Evolutionary conservation across 2,888 invertebrate species (phyloP).

Genomic region (Myathropa florea): DNA sequence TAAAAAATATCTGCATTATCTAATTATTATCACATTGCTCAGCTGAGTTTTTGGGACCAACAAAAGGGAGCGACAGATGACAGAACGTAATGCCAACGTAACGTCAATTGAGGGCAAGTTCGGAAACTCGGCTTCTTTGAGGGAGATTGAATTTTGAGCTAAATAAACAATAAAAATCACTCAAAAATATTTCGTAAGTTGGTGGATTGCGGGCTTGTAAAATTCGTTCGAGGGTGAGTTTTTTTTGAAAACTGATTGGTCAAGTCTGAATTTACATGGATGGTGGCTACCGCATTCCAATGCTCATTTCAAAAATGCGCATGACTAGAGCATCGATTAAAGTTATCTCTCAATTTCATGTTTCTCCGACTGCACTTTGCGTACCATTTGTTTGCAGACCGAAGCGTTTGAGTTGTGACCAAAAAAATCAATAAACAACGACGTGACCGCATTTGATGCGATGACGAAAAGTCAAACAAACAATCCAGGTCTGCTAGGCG

Average conservation of each 20-base stretch:
- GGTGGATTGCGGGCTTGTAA: not conserved
- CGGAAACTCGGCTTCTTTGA: not conserved
- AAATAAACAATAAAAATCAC: not conserved
- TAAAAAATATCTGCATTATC: constrained; percentile 4
- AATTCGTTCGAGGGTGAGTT: not conserved
- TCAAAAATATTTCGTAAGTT: not conserved
- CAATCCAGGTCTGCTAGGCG: not conserved
- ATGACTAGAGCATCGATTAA: constrained; percentile 16
- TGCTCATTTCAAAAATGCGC: constrained; percentile 27
- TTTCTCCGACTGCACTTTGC: constrained; percentile 14
- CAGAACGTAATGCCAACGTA: not conserved
- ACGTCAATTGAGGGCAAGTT: not conserved
- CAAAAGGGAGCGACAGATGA: not conserved
- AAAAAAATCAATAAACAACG: constrained; percentile 52
- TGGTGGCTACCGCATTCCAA: constrained; percentile 8
- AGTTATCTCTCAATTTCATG: not conserved
- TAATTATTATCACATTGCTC: constrained; percentile 5
- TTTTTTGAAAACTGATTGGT: constrained; percentile 4
- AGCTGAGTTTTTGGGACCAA: not conserved
- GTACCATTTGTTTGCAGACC: constrained; percentile 27
- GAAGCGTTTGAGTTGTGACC: not conserved
- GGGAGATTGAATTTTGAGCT: no score
- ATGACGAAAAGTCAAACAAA: constrained; percentile 42
- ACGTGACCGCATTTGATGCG: constrained; percentile 34
- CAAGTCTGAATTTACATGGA: not conserved